Base-by-base conservation (phyloP, 2,888 invertebrate genomes). In the Hipparchia sbordonii region DNA sequence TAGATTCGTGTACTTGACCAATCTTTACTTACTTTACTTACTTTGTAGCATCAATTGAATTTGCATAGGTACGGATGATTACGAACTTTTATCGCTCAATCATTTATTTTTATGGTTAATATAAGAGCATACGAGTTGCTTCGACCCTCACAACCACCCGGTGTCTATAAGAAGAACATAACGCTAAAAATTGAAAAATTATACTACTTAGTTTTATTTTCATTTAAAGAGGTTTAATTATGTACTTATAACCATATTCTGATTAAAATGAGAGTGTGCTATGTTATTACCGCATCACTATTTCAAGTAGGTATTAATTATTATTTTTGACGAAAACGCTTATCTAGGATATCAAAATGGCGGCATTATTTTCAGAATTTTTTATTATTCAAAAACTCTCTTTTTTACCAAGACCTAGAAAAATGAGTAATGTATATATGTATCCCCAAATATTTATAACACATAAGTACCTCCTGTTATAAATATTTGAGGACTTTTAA, bases 1-100 rank as follows among this genome's bases (percentile, higher is more conserved):
- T 67, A 72, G 67, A 72, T 69, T 60, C 57, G 70, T 65, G 74
- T 74, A 72, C 72, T 74, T 74, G 74, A 74, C 72, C 70, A 59
- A n/a, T 23, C 23, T 23, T 23, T 23, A 23, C 23, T 23, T 23
- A 23, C 23, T 23, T 23, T 45, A 68, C 51, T 2, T 51, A 45
- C 33, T 57, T 60, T 46, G 54, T 62, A 12, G 61, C 33, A 33
- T 65, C 23, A 45, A n/a, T 13, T 59, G 52, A 69, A 69, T 71
- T 59, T 71, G 46, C 67, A 67, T 72, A 72, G 46, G 57, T 57
- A 57, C 57, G 60, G 51, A 23, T 65, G 51, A 48, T 45, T 33
- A 54, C 13, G 13, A 54, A 60, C 39, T 51, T 52, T 71, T 66
- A 51, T 67, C 46, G 45, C n/a, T 54, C 46, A 61, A 62, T 62